Evolutionary conservation across 2,113 vertebrate genomes (phyloP), one percentile per base, ranked within the genome.

Genomic region (Benitochromis conjunctus): DNA sequence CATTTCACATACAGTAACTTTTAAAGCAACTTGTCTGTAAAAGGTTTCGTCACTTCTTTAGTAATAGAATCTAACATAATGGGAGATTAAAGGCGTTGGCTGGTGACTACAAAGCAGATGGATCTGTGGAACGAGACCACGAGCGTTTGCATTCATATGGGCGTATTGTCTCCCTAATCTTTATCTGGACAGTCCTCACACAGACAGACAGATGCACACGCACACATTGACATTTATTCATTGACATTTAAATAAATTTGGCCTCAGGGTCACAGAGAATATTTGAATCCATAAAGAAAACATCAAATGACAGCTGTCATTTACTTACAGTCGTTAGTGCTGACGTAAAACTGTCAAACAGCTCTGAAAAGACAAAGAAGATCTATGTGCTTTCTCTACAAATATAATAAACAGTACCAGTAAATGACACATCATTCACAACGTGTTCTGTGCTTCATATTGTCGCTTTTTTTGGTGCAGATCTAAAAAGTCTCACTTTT

Each of bases 231-330:
- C 76, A 86, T 92, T 92, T 87, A 84, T 83, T 88, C 53, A 84
- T 6, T 90, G 85, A 85, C 84, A 83, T 89, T 85, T 91, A 81
- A 81, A 90, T 71, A 55, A 48, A 84, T 81, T 80, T 87, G 51
- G 51, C 85, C 83, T 80, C 34, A 7, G 87, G 81, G 54, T 83
- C 54, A 79, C 5, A n/a, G 66, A 19, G 84, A 92, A 82, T 79
- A 82, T 91, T 80, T 86, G 19, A 53, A 84, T 82, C 34, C 21
- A 84, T 80, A 38, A 85, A 86, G 74, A 83, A 85, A 89, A 58
- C n/a, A 55, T 48, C 53, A 56, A 54, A 82, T 60, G 80, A 41
- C 69, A 41, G 54, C 62, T 88, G 77, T 82, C 89, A 90, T 87
- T 88, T 83, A 84, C 36, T 79, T 31, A 57, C 53, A 57, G 82